phyloP scores from a whole-genome alignment of 1,140 invertebrate genomes.

The Neodiprion virginianus region DNA sequence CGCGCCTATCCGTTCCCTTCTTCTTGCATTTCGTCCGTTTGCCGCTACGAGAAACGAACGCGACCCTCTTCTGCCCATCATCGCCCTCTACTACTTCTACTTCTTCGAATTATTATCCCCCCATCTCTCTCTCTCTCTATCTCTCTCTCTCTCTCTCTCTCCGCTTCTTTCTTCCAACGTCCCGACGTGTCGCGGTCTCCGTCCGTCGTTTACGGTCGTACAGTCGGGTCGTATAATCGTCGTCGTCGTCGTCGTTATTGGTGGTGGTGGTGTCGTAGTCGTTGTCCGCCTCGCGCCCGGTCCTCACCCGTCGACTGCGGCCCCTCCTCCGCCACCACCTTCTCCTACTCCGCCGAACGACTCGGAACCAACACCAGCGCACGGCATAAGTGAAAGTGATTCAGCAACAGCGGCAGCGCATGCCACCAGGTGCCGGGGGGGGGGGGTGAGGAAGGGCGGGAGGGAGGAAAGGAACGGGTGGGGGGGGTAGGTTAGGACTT shows the following conservation, averaged over 20 bases:
- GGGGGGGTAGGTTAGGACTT: constrained; percentile 36
- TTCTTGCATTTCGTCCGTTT: neutral
- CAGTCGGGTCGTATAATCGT: too few species aligned
- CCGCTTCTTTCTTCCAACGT: too few species aligned
- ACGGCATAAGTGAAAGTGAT: constrained; percentile 62
- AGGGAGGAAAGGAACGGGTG: neutral
- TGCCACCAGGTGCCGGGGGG: constrained; percentile 57
- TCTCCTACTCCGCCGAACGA: neutral
- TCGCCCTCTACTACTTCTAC: too few species aligned
- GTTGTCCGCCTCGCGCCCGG: neutral
- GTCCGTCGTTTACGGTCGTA: too few species aligned
- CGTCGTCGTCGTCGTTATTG: too few species aligned
- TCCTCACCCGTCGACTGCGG: neutral
- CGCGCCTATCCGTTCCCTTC: neutral
- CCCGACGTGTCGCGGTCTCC: too few species aligned
- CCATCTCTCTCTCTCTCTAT: too few species aligned
- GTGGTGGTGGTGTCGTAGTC: too few species aligned
- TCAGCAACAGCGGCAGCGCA: constrained; percentile 48
- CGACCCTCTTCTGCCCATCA: too few species aligned
- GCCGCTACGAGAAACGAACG: constrained; percentile 21
- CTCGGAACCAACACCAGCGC: constrained; percentile 39
- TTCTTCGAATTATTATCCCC: too few species aligned
- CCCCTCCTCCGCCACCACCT: neutral
- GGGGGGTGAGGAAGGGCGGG: constrained; percentile 14
- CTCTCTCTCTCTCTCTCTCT: too few species aligned